A percentile compares a stretch with the other conserved stretches of the same genome.
Conservation (phyloP, 2,113 vertebrate species). For the Spea multiplicata region DNA sequence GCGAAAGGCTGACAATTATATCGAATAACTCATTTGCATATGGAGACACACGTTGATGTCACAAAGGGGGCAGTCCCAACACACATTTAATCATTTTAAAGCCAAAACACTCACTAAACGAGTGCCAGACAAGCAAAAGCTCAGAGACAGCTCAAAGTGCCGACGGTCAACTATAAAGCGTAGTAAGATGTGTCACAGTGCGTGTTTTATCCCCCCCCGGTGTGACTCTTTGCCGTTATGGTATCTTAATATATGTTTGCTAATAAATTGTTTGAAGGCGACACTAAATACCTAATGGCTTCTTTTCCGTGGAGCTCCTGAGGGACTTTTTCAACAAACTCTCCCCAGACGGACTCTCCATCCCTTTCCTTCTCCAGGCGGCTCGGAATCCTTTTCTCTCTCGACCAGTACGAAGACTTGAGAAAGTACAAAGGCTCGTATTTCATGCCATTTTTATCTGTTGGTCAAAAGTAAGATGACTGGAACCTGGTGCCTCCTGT, state of each 20-base stretch:
- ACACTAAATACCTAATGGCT: slow-evolving; percentile 76
- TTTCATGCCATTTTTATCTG: slow-evolving; percentile 75
- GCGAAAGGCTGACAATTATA: background rate
- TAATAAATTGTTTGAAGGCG: too few relatives aligned
- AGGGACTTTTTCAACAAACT: slow-evolving; percentile 70
- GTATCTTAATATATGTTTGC: too few relatives aligned
- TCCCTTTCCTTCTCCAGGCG: slow-evolving; percentile 57
- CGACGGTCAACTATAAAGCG: too few relatives aligned
- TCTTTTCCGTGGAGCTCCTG: slow-evolving; percentile 82
- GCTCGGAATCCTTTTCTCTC: slow-evolving; percentile 48
- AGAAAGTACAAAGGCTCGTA: slow-evolving; percentile 76
- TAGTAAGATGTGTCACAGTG: too few relatives aligned
- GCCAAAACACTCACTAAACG: background rate
- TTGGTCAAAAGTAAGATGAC: slow-evolving; percentile 14
- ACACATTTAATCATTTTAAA: background rate
- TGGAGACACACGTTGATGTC: background rate
- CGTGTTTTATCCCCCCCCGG: too few relatives aligned
- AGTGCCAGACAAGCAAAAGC: too few relatives aligned
- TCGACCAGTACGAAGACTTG: slow-evolving; percentile 76
- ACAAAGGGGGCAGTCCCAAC: background rate
- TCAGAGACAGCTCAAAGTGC: too few relatives aligned
- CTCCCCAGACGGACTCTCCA: slow-evolving; percentile 47
- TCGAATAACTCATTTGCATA: background rate
- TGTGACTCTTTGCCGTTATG: too few relatives aligned
- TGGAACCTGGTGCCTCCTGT: background rate